These are phyloP conservation scores for Puma concolor DNA, from an alignment of 2,113 vertebrate genomes.

Conservation along the genomic window DNA sequence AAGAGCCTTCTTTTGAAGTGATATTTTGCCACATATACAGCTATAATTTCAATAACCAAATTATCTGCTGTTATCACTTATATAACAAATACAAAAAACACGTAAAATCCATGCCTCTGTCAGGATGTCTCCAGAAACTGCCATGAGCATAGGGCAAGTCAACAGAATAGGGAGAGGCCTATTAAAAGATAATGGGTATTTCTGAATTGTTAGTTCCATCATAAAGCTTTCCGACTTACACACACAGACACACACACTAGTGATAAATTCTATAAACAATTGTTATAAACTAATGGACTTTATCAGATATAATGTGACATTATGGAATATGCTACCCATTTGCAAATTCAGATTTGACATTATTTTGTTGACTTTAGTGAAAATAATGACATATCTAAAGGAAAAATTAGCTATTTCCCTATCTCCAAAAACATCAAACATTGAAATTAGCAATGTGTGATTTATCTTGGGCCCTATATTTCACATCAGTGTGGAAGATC, in stretches of 20 bases:
- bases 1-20: neutral
- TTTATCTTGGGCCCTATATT: conserved; percentile 55
- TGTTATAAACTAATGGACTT: conserved; percentile 53
- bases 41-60: conserved; percentile 31
- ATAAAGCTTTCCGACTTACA: neutral
- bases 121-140: neutral
- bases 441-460: conserved; percentile 58
- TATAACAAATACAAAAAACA: neutral
- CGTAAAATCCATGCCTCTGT: neutral
- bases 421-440: conserved; percentile 60
- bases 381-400: conserved; percentile 70
- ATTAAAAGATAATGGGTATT: neutral
- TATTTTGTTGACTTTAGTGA: conserved; percentile 74
- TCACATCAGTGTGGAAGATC: conserved; percentile 34
- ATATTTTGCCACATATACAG: neutral
- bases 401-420: conserved; percentile 67
- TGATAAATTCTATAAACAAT: conserved; percentile 54
- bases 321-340: conserved; percentile 48
- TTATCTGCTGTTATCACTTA: neutral
- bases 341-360: conserved; percentile 58
- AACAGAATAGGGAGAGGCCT: neutral
- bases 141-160: neutral
- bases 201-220: neutral
- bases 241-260: neutral
- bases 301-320: conserved; percentile 52